Evolutionary conservation across 37 sponge, comb jelly and placozoan species (phyloP).

Genomic region (Oscarella lobularis): DNA sequence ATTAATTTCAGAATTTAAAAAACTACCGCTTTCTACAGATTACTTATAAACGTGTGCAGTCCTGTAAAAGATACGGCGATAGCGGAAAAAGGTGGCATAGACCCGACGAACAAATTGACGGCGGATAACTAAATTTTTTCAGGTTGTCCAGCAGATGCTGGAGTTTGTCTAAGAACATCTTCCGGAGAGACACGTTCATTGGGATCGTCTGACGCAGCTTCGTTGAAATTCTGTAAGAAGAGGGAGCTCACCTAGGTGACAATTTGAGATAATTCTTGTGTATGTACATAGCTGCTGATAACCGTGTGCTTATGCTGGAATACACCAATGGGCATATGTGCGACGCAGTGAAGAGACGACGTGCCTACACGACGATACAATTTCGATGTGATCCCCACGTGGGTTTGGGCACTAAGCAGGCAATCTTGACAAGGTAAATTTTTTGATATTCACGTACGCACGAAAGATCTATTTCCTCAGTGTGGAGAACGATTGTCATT

Average conservation of each 20-base stretch:
- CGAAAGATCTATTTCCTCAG: neutral
- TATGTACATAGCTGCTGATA: neutral
- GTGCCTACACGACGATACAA: neutral
- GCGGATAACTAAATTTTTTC: no score
- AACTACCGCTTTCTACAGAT: neutral
- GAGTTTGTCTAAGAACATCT: constrained; percentile 1
- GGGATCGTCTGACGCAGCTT: no score
- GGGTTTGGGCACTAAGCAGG: neutral
- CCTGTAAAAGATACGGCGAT: neutral
- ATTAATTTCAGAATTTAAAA: neutral
- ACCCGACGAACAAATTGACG: neutral
- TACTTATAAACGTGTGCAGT: neutral
- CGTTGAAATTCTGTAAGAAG: no score
- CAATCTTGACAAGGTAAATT: neutral
- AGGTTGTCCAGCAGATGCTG: neutral
- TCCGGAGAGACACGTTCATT: no score
- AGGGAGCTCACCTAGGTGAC: neutral
- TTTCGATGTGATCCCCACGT: neutral
- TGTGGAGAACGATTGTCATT: neutral
- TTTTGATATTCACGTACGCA: neutral
- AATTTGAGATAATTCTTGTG: neutral
- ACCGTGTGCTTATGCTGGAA: neutral
- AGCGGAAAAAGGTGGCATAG: neutral
- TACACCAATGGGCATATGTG: neutral
- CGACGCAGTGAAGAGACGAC: neutral